Conservation (phyloP, 2,888 invertebrate genomes). For the Phrixothrix hirtus region DNA sequence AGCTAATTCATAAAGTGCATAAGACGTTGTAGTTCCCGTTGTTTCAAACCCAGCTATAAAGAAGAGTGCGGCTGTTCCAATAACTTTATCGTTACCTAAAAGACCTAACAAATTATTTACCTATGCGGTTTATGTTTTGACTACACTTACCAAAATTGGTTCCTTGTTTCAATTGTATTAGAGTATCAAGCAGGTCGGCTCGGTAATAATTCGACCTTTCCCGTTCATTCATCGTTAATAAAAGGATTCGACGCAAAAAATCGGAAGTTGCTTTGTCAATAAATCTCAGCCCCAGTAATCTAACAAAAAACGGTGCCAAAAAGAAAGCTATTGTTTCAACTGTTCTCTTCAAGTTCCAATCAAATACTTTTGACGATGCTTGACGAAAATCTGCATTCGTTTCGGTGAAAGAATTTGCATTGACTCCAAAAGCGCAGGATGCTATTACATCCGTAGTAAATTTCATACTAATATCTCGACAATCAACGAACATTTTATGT, state of each 20-base stretch:
- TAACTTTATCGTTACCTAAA: conserved; percentile 38
- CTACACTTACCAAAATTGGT: too few relatives aligned
- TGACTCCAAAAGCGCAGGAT: too few relatives aligned
- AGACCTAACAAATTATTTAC: neutral
- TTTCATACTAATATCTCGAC: conserved; percentile 49
- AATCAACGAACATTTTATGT: conserved; percentile 36
- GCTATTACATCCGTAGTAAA: conserved; percentile 57
- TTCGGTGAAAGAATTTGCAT: conserved; percentile 54
- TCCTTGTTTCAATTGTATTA: too few relatives aligned
- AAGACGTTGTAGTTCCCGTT: conserved; percentile 57
- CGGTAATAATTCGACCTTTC: conserved; percentile 35
- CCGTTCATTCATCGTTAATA: conserved; percentile 41
- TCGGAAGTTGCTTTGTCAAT: conserved; percentile 36
- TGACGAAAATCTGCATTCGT: conserved; percentile 47
- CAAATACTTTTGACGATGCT: conserved; percentile 47
- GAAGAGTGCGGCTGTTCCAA: conserved; percentile 57
- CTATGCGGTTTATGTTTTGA: conserved; percentile 1
- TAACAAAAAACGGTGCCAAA: conserved; percentile 38
- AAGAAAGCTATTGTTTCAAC: conserved; percentile 39
- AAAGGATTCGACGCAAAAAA: conserved; percentile 44
- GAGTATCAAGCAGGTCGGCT: too few relatives aligned
- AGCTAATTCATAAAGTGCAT: too few relatives aligned
- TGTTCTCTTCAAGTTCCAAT: conserved; percentile 40
- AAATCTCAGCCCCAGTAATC: conserved; percentile 40
- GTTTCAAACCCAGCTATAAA: conserved; percentile 61